Conservation (phyloP, 2,888 invertebrate genomes). For the Nasonovia ribisnigri region DNA sequence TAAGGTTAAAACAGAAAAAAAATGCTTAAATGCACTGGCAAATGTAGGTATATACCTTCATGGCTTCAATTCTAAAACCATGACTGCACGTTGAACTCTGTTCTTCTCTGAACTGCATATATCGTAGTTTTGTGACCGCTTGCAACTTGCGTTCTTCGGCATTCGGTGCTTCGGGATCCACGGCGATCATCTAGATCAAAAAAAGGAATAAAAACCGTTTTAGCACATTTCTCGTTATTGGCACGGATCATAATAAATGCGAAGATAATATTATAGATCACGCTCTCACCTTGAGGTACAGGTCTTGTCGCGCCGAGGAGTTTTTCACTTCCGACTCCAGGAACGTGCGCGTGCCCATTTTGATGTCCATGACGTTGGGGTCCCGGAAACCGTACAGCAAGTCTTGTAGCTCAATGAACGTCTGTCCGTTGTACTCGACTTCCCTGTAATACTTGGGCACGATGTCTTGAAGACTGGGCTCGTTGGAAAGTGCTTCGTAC, state of each 20-base stretch:
- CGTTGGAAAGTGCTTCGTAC: slow-evolving; percentile 84
- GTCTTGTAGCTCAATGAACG: slow-evolving; percentile 96
- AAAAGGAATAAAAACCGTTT: not conserved
- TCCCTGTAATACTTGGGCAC: slow-evolving; percentile 81
- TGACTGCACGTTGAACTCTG: slow-evolving; percentile 92
- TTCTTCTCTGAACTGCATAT: slow-evolving; percentile 96
- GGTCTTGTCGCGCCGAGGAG: slow-evolving; percentile 83
- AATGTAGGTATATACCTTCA: slow-evolving; percentile 74
- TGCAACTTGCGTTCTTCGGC: slow-evolving; percentile 82
- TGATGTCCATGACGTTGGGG: slow-evolving; percentile 96
- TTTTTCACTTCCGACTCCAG: slow-evolving; percentile 95
- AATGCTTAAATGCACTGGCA: not conserved
- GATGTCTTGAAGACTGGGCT: slow-evolving; percentile 75
- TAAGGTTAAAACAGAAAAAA: not conserved
- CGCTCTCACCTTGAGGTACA: slow-evolving; percentile 82
- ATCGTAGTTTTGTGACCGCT: slow-evolving; percentile 94
- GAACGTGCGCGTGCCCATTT: slow-evolving; percentile 96
- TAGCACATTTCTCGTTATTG: not conserved
- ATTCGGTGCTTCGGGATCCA: slow-evolving; percentile 90
- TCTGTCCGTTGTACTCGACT: slow-evolving; percentile 82
- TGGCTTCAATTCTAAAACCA: slow-evolving; percentile 96
- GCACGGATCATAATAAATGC: not conserved
- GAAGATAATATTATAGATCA: not conserved
- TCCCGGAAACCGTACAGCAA: slow-evolving; percentile 90
- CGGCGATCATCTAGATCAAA: slow-evolving; percentile 80